A percentile compares a stretch with the other conserved stretches of the same genome.
Evolutionary conservation across 2,888 invertebrate genomes (phyloP).

Genomic region (Brenthis daphne): DNA sequence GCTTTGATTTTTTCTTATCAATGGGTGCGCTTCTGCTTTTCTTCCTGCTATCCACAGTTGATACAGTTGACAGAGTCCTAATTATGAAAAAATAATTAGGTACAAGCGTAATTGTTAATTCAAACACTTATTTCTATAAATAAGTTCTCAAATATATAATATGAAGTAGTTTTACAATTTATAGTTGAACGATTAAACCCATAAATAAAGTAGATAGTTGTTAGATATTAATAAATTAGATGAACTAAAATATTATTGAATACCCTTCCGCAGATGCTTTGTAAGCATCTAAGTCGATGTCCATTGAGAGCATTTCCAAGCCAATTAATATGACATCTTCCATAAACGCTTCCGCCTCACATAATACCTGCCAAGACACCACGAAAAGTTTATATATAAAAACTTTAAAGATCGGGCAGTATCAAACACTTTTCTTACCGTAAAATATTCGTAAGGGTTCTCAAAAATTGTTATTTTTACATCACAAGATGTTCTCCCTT

Average conservation of each 20-base stretch:
- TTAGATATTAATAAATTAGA: no score
- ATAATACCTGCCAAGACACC: conserved; percentile 55
- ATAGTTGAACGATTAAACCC: no score
- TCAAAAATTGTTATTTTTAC: conserved; percentile 60
- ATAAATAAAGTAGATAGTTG: no score
- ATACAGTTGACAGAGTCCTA: conserved; percentile 55
- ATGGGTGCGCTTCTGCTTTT: conserved; percentile 55
- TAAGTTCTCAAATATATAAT: no score
- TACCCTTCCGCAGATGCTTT: conserved; percentile 54
- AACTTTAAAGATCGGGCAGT: not conserved
- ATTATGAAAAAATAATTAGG: not conserved
- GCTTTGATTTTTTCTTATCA: conserved; percentile 53
- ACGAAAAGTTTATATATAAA: not conserved
- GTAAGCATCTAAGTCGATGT: conserved; percentile 60
- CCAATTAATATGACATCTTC: conserved; percentile 72
- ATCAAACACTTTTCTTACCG: conserved; percentile 50
- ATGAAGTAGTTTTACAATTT: no score
- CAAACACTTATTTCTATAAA: not conserved
- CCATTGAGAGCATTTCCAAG: conserved; percentile 74
- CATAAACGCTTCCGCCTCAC: conserved; percentile 74
- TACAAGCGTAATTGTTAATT: not conserved
- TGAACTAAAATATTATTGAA: not conserved
- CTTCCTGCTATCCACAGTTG: conserved; percentile 58
- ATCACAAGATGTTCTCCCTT: conserved; percentile 64
- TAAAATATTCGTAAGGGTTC: conserved; percentile 71